Evolutionary conservation across 2,113 vertebrate species (phyloP).

Genomic region (Arizona elegans): DNA sequence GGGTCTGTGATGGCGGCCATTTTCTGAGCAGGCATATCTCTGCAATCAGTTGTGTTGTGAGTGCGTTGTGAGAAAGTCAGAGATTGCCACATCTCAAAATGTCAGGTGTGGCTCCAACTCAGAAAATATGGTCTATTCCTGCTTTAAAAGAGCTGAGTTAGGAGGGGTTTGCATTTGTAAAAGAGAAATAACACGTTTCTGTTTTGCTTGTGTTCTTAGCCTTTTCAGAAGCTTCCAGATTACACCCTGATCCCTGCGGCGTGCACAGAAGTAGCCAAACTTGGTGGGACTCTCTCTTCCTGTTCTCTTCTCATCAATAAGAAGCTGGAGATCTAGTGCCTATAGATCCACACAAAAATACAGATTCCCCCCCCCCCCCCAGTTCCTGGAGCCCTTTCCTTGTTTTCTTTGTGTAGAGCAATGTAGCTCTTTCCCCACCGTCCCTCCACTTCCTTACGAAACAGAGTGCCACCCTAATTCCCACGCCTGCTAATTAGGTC

Average conservation of each 20-base stretch:
- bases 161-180: background rate
- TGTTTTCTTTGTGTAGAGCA: background rate
- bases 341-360: background rate
- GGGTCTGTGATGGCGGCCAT: background rate
- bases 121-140: background rate
- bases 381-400: background rate
- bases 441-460: background rate
- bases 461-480: background rate
- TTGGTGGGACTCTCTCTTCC: constrained; percentile 81
- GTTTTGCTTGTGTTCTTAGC: constrained; percentile 60
- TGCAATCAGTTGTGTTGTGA: background rate
- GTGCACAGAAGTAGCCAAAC: constrained; percentile 84
- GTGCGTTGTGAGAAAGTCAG: background rate
- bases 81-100: background rate
- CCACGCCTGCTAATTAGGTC: background rate
- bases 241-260: constrained; percentile 86
- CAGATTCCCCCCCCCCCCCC: background rate
- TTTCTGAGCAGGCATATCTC: background rate
- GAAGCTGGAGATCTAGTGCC: constrained; percentile 68
- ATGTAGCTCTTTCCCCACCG: background rate
- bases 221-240: constrained; percentile 85
- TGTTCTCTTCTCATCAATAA: constrained; percentile 87
- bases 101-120: background rate
- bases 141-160: background rate
- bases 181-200: background rate